A percentile compares a stretch with the other conserved stretches of the same genome.
Evolutionary conservation across 2,797 vertebrate species (phyloP).

Genomic region (Ceyx erithaca): DNA sequence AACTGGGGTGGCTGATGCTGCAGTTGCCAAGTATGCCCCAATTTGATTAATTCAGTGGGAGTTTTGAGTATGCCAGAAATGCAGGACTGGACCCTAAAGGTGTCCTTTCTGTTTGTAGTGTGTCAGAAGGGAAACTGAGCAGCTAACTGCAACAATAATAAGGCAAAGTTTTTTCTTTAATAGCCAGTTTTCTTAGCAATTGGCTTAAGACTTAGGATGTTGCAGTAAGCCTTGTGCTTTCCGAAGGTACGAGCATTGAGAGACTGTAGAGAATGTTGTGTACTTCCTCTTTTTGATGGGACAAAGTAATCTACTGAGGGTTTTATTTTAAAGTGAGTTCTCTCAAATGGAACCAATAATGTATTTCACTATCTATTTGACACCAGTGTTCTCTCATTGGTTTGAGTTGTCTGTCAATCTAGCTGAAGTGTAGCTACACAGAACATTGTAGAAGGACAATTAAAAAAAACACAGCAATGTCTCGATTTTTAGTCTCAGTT

Average conservation of each 20-base stretch:
- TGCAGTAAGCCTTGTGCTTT: background rate
- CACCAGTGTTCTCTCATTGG: background rate
- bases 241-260: background rate
- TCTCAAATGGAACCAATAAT: background rate
- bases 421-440: constrained; percentile 3
- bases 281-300: background rate
- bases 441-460: background rate
- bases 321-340: constrained; percentile 16
- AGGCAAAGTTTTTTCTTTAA: background rate
- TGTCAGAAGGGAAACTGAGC: constrained; percentile 24
- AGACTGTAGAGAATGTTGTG: background rate
- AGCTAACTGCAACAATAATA: background rate
- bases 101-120: background rate
- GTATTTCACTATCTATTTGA: background rate
- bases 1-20: background rate
- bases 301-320: background rate
- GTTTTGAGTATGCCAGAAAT: background rate
- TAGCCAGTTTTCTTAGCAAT: background rate
- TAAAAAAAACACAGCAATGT: background rate
- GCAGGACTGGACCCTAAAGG: background rate
- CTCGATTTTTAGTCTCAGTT: background rate
- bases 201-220: background rate
- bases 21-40: background rate
- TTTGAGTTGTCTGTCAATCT: constrained; percentile 17
- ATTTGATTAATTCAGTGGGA: background rate